Evolutionary conservation across 2,113 vertebrate genomes (phyloP), one percentile per base, ranked within the genome.

Genomic region (Sander lucioperca): DNA sequence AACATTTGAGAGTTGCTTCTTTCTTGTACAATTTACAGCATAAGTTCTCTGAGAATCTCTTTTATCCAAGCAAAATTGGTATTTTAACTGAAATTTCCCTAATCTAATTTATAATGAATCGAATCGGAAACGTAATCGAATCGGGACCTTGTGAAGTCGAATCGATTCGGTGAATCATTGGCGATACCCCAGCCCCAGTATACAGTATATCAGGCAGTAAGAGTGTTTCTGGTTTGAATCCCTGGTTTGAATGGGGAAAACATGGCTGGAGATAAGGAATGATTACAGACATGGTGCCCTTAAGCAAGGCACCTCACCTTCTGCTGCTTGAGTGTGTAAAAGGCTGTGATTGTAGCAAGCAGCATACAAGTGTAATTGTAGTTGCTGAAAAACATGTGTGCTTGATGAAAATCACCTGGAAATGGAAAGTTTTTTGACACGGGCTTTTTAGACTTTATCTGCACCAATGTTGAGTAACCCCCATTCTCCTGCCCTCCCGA

Each of bases 391-490:
- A 57, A 56, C 54, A 27, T 3, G 0, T 21, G 12, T 8, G 9
- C 18, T 64, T 0, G 53, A 54, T n/a, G 56, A 69, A 56, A 64
- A 53, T 66, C 69, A 61, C 74, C 65, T 74, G 79, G 18, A 67
- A 53, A 18, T 6, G 2, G 13, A 48, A 23, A n/a, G 16, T 16
- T 74, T 74, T 21, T 43, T 3, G 12, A 58, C 39, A 2, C 12
- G 5, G 47, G 45, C 19, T 76, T 53, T 43, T 69, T 13, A 48
- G 45, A 21, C 51, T 50, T 59, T 27, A 43, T 18, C 63, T 25
- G 54, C 70, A 62, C 67, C 57, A 78, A 76, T 72, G 80, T 79
- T 19, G 16, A 30, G 58, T 58, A 3, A 68, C 75, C 51, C 80
- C 74, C 53, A 33, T 72, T 77, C 16, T 58, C 39, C 82, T 65